Evolutionary conservation across 2,113 vertebrate species (phyloP).

Genomic region (Calypte anna): DNA sequence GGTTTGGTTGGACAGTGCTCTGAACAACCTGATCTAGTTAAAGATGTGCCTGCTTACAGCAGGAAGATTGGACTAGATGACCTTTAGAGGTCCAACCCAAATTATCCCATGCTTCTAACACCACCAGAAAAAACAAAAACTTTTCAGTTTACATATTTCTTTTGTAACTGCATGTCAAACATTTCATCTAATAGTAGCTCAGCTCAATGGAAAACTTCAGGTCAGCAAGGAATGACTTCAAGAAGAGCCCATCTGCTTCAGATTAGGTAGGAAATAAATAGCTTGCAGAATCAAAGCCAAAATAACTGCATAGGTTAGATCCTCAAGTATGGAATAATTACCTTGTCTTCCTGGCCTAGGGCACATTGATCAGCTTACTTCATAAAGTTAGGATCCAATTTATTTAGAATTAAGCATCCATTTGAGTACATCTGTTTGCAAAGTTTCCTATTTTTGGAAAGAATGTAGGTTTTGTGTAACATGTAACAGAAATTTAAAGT

Average conservation of each 20-base stretch:
- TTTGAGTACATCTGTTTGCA: background rate
- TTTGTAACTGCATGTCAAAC: background rate
- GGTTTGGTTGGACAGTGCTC: background rate
- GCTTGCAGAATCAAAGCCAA: background rate
- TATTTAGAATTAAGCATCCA: background rate
- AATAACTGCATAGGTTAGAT: background rate
- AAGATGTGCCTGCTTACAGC: background rate
- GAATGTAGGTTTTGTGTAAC: background rate
- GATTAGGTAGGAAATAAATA: conserved; percentile 8
- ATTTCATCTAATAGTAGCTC: background rate
- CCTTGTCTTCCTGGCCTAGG: background rate
- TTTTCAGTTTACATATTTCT: background rate
- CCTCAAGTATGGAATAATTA: background rate
- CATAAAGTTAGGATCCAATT: background rate
- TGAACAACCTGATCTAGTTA: background rate
- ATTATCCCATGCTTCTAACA: background rate
- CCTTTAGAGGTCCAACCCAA: background rate
- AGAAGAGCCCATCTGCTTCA: conserved; percentile 10
- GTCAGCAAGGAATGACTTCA: conserved; percentile 19
- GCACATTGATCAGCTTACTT: background rate
- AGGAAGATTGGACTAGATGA: background rate
- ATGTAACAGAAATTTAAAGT: background rate
- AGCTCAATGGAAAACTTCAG: conserved; percentile 1
- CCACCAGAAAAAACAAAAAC: background rate
- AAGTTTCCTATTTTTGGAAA: background rate